Evolutionary conservation across 30 jellyfish, hydroid and myxozoan species (phyloP).

Genomic region (Calvadosia cruxmelitensis): DNA sequence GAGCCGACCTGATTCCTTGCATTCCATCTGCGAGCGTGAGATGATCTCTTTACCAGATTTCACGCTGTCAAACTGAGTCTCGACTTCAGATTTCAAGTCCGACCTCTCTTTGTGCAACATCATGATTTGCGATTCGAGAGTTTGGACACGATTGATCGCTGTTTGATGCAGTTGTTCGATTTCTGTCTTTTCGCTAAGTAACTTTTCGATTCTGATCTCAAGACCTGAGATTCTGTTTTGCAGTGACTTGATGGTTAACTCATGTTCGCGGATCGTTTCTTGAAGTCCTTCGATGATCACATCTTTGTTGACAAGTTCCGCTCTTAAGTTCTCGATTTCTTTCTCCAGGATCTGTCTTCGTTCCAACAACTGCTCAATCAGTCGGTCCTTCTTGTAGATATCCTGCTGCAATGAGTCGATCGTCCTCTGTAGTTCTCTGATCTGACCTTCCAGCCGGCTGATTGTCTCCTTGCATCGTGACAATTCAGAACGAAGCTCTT

Average conservation of each 20-base stretch:
- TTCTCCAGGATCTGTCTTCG: slow-evolving; percentile 40
- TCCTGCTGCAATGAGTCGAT: slow-evolving; percentile 76
- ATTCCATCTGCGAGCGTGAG: slow-evolving; percentile 32
- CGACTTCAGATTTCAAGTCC: slow-evolving; percentile 62
- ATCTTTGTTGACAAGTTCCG: slow-evolving; percentile 63
- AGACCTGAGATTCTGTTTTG: slow-evolving; percentile 38
- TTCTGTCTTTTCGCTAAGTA: slow-evolving; percentile 48
- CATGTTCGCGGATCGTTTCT: slow-evolving; percentile 69
- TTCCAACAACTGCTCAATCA: slow-evolving; percentile 56
- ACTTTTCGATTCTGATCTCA: slow-evolving; percentile 72
- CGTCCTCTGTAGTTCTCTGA: slow-evolving; percentile 63
- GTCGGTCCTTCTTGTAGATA: slow-evolving; percentile 72
- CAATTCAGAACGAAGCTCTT: slow-evolving; percentile 60
- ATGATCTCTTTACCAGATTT: slow-evolving; percentile 59
- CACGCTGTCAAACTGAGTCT: slow-evolving; percentile 43
- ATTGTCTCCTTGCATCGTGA: slow-evolving; percentile 64
- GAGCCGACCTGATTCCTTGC: slow-evolving; percentile 46
- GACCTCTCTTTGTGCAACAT: slow-evolving; percentile 45
- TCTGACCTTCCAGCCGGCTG: slow-evolving; percentile 73
- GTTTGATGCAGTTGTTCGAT: slow-evolving; percentile 65
- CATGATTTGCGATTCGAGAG: slow-evolving; percentile 63
- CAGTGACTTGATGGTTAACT: slow-evolving; percentile 33
- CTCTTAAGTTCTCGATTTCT: slow-evolving; percentile 69
- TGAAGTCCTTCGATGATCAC: slow-evolving; percentile 73
- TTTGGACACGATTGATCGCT: slow-evolving; percentile 23